Percentiles rank a stretch among this genome's conserved stretches.
Evolutionary conservation across 1,140 invertebrate genomes (phyloP).

Genomic region (Bursaphelenchus mucronatus): DNA sequence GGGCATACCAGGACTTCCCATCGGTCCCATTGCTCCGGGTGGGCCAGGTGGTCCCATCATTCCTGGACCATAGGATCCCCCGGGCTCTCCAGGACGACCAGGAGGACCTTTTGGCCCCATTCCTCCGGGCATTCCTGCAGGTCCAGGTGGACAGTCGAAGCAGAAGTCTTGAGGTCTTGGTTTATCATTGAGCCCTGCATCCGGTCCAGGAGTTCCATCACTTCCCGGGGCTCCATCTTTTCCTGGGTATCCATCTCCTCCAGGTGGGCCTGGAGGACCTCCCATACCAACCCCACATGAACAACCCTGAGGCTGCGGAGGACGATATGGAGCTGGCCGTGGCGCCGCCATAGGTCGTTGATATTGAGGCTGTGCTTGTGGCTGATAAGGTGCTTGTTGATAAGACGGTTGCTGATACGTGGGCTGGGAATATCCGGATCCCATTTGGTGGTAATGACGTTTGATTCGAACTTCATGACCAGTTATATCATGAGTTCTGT

Average conservation of each 20-base stretch:
- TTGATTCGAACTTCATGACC: slow-evolving; percentile 11
- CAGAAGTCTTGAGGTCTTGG: slow-evolving; percentile 16
- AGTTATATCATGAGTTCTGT: slow-evolving; percentile 12
- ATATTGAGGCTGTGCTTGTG: slow-evolving; percentile 1
- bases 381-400: slow-evolving; percentile 15
- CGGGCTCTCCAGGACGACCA: background rate
- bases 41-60: slow-evolving; percentile 10
- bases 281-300: slow-evolving; percentile 1
- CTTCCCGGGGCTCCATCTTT: slow-evolving; percentile 23
- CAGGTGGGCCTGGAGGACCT: slow-evolving; percentile 7
- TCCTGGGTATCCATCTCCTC: slow-evolving; percentile 12
- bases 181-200: slow-evolving; percentile 12
- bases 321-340: slow-evolving; percentile 16
- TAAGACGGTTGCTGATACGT: slow-evolving; percentile 18
- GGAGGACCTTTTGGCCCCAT: slow-evolving; percentile 13
- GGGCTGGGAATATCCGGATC: slow-evolving; percentile 18
- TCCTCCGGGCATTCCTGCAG: slow-evolving; percentile 9
- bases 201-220: slow-evolving; percentile 24
- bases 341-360: background rate
- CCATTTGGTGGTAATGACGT: slow-evolving; percentile 8
- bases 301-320: background rate
- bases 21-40: background rate
- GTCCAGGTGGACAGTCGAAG: slow-evolving; percentile 25
- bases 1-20: background rate
- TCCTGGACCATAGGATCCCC: background rate